phyloP scores from a whole-genome alignment of 2,113 vertebrate species.

The Spizaetus ornatus region DNA sequence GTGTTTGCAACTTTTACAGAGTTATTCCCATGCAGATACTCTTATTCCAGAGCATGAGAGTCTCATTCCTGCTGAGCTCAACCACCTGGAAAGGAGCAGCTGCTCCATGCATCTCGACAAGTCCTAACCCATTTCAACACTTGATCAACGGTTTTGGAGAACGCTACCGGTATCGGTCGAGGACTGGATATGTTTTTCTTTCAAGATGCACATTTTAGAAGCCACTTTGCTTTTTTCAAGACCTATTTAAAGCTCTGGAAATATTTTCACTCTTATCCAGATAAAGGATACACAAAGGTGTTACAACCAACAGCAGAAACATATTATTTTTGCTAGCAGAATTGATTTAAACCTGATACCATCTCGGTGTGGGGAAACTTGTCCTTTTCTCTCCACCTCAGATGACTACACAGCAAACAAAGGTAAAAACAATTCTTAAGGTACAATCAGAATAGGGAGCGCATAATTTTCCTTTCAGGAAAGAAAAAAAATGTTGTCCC shows the following conservation, averaged over 20 bases:
- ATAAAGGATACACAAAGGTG: not conserved
- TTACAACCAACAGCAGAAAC: not conserved
- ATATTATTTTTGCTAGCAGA: not conserved
- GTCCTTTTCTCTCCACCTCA: not conserved
- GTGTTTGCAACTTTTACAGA: not conserved
- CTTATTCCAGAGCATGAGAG: not conserved
- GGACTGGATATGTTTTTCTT: not conserved
- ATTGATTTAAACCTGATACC: not conserved
- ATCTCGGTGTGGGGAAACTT: not conserved
- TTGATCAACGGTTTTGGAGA: not conserved
- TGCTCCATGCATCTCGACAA: not conserved
- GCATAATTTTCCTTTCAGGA: not conserved
- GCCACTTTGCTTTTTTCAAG: not conserved
- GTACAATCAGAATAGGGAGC: not conserved
- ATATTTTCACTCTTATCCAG: not conserved
- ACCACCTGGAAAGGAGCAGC: not conserved
- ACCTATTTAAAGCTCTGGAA: not conserved
- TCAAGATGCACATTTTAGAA: not conserved
- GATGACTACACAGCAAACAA: not conserved
- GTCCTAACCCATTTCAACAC: not conserved
- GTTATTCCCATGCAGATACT: not conserved
- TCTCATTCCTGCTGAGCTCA: not conserved
- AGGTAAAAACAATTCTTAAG: not conserved
- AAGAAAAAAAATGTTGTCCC: not conserved
- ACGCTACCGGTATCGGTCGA: rapidly evolving